phyloP scores from a whole-genome alignment of 2,113 vertebrate genomes.

The Scomber japonicus region DNA sequence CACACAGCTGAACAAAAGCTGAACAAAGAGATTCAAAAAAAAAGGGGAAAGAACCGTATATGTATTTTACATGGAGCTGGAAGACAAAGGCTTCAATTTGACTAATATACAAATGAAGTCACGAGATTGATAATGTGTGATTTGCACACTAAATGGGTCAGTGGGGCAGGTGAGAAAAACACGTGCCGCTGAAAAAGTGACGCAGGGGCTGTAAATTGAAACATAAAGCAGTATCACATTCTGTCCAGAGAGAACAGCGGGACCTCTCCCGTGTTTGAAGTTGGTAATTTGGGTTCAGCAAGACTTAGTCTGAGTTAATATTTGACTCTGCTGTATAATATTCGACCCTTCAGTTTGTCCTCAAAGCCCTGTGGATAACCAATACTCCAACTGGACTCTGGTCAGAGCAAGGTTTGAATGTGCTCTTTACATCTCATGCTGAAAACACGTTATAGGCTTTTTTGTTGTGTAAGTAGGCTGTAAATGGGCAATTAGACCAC shows the following conservation, averaged over 20 bases:
- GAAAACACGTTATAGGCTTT: too few species aligned
- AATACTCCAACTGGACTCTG: background rate
- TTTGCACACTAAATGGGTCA: constrained; percentile 46
- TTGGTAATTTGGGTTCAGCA: constrained; percentile 2
- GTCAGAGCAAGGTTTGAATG: background rate
- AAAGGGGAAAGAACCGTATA: background rate
- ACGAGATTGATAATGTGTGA: background rate
- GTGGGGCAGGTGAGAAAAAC: constrained; percentile 26
- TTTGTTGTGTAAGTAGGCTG: background rate
- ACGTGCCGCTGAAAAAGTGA: background rate
- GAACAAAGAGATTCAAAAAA: constrained; percentile 27
- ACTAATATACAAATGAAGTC: background rate
- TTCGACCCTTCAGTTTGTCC: background rate
- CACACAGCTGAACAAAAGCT: background rate
- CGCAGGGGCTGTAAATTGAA: background rate
- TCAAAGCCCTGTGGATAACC: background rate
- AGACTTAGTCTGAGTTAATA: constrained; percentile 51
- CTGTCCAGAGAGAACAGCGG: background rate
- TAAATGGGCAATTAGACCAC: background rate
- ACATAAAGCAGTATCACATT: background rate
- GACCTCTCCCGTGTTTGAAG: background rate
- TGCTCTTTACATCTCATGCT: background rate
- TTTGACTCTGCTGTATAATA: constrained; percentile 41
- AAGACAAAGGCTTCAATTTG: background rate
- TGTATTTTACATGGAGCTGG: too few species aligned